Evolutionary conservation across 2,797 vertebrate species (phyloP).

Genomic region (Oreortyx pictus): DNA sequence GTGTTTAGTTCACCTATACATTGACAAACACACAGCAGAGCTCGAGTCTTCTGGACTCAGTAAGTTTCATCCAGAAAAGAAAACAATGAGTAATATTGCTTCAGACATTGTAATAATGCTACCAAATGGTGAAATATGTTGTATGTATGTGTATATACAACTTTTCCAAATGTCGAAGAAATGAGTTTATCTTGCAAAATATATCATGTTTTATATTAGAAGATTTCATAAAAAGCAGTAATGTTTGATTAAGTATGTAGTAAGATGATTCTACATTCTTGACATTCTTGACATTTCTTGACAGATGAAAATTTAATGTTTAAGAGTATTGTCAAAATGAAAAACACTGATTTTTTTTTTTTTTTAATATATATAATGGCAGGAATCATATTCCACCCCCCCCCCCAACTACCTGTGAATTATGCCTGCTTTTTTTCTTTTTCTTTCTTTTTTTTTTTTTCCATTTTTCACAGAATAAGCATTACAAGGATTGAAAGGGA

Average conservation of each 20-base stretch:
- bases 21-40: neutral
- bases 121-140: neutral
- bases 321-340: neutral
- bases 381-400: neutral
- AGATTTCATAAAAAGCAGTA: constrained; percentile 80
- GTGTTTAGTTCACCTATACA: neutral
- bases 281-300: constrained; percentile 83
- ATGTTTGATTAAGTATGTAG: constrained; percentile 80
- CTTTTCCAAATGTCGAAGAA: neutral
- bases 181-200: constrained; percentile 75
- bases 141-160: neutral
- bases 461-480: neutral
- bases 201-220: constrained; percentile 68
- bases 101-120: neutral
- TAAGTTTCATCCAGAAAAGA: neutral
- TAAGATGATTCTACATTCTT: constrained; percentile 81
- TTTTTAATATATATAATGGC: neutral
- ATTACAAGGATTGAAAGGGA: too few species aligned
- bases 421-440: neutral
- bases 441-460: neutral
- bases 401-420: neutral
- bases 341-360: too few species aligned
- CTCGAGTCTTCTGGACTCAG: neutral
- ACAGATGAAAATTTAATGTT: neutral
- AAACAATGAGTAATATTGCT: neutral